phyloP scores from a whole-genome alignment of 2,888 invertebrate species.

The Piscicola geometra region DNA sequence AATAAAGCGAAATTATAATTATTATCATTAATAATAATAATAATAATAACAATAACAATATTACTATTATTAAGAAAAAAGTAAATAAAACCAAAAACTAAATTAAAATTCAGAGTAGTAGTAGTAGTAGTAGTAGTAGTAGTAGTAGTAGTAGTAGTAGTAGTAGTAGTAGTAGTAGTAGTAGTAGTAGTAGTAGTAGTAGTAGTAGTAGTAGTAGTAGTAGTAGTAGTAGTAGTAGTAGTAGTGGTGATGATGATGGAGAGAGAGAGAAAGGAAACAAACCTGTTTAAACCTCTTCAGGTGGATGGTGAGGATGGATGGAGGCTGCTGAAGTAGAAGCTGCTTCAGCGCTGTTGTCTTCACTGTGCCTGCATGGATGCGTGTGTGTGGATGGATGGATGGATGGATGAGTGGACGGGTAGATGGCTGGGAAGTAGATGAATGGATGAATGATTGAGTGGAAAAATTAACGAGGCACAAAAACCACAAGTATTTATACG shows the following conservation, averaged over 20 bases:
- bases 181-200: neutral
- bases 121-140: slow-evolving; percentile 16
- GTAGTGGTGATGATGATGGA: neutral
- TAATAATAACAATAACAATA: too few relatives aligned
- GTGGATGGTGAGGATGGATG: slow-evolving; percentile 87
- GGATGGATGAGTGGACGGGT: neutral
- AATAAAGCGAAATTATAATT: too few relatives aligned
- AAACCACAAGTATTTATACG: too few relatives aligned
- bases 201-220: neutral
- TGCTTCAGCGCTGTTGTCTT: slow-evolving; percentile 58
- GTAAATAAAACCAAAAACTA: slow-evolving; percentile 3
- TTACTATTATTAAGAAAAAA: neutral
- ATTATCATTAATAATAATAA: too few relatives aligned
- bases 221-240: neutral
- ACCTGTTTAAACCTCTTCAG: slow-evolving; percentile 88
- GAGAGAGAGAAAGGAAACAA: neutral
- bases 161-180: slow-evolving; percentile 4
- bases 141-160: slow-evolving; percentile 2
- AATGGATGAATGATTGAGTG: neutral
- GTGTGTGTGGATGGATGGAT: neutral
- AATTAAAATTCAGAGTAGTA: neutral
- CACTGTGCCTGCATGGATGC: neutral
- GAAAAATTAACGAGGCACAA: too few relatives aligned
- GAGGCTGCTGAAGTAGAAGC: slow-evolving; percentile 76
- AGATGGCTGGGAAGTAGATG: neutral